Base-by-base conservation (phyloP, 2,797 vertebrate genomes). In the Gobionotothen gibberifrons region DNA sequence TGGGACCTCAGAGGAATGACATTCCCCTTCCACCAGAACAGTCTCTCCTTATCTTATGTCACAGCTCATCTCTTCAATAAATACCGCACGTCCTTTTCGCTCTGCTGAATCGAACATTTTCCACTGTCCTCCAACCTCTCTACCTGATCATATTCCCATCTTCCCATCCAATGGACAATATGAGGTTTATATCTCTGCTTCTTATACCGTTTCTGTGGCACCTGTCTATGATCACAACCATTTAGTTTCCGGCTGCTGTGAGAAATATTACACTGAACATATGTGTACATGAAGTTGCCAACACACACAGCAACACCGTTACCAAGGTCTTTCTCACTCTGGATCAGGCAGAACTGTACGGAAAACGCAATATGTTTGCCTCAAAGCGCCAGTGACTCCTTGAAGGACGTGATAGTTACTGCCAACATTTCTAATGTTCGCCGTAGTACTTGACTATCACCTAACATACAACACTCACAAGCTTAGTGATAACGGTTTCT, bases 1-100 rank as follows among this genome's bases (percentile, higher is more conserved):
- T 66, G 87, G 82, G 87, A 85, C 74, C 61, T 57, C 59, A 1
- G 78, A 49, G 80, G 83, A 87, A 82, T 87, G 80, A 88, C 81
- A 78, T 83, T 86, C 71, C 68, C 76, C 67, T 48, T 67, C 74
- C 78, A 56, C 44, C 78, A 71, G 77, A 73, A 79, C 81, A 47
- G 75, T 87, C 81, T 1, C 56, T 83, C 60, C 76, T 83, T 82
- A 83, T 89, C 82, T 79, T 46, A 61, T 78, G 76, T 85, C 79
- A 75, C 78, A 72, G 80, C 85, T 86, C 77, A 76, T 80, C 76
- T 72, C 74, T 63, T 83, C 79, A 68, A 71, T 74, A 87, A 84
- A 83, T 67, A 69, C 75, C 32, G 39, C 57, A 13, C 22, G 32
- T 36, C 71, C 76, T 73, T 66, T 68, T 62, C 47, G 58, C 53